phyloP scores from a whole-genome alignment of 2,113 vertebrate genomes.

The Lanius collurio region DNA sequence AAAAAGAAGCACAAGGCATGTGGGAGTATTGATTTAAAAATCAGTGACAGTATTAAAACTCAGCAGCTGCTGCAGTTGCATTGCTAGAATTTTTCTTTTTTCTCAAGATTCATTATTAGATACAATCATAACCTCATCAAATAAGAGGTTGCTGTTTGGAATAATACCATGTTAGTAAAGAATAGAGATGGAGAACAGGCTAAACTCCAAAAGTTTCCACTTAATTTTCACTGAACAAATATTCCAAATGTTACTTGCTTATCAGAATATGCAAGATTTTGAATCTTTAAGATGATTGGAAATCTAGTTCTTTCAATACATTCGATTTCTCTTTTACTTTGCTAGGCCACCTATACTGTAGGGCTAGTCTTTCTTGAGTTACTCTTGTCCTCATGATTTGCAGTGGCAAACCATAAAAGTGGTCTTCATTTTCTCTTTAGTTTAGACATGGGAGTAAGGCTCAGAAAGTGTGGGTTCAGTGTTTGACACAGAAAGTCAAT shows the following conservation, averaged over 20 bases:
- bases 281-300: background rate
- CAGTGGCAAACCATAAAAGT: background rate
- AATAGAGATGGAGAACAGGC: background rate
- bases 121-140: background rate
- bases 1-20: background rate
- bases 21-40: background rate
- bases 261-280: background rate
- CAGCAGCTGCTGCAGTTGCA: background rate
- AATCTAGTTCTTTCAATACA: background rate
- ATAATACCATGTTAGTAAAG: background rate
- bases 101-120: background rate
- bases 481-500: background rate
- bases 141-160: background rate
- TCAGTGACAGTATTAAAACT: background rate
- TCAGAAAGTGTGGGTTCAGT: background rate
- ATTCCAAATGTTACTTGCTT: background rate
- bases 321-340: accelerated
- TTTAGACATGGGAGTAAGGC: background rate
- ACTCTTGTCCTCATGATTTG: background rate
- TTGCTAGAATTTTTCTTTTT: background rate
- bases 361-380: background rate
- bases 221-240: background rate
- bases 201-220: background rate
- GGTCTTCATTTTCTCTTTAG: background rate
- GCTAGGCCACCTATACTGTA: accelerated